Percentiles rank a stretch among this genome's conserved stretches.
Conservation (phyloP, 2,797 vertebrate genomes). For the Pangasius macronema region DNA sequence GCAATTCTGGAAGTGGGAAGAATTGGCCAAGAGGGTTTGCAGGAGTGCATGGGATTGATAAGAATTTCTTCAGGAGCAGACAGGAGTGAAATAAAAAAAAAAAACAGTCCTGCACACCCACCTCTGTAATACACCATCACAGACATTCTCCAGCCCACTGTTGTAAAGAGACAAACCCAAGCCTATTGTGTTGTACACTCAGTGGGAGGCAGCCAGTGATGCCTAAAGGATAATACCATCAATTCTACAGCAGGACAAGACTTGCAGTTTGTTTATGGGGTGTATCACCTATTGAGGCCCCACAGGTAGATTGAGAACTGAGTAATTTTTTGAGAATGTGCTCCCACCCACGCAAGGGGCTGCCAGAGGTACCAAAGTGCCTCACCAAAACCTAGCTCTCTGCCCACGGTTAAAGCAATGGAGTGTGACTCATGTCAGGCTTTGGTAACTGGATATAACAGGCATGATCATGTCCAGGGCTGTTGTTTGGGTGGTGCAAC, state of each 20-base stretch:
- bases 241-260: conserved; percentile 52
- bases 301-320: conserved; percentile 53
- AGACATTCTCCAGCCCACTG: conserved; percentile 18
- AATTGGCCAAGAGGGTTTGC: not conserved
- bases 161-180: conserved; percentile 40
- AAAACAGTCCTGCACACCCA: conserved; percentile 8
- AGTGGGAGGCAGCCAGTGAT: conserved; percentile 44
- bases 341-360: conserved; percentile 54
- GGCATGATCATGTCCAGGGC: not conserved
- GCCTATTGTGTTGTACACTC: conserved; percentile 53
- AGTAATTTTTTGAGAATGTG: conserved; percentile 56
- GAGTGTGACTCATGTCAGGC: conserved; percentile 43
- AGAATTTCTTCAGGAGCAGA: not conserved
- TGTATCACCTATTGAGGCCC: conserved; percentile 48
- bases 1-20: not conserved
- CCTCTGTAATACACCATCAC: conserved; percentile 33
- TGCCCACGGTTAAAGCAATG: conserved; percentile 10
- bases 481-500: too few species aligned
- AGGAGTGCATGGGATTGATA: not conserved
- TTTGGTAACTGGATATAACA: conserved; percentile 24
- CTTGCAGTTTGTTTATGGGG: conserved; percentile 53
- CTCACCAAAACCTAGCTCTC: conserved; percentile 35
- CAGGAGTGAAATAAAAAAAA: not conserved
- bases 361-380: conserved; percentile 42
- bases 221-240: conserved; percentile 52